These are phyloP conservation scores for Microplitis mediator DNA, from an alignment of 1,140 invertebrate genomes.

Conservation along the genomic window DNA sequence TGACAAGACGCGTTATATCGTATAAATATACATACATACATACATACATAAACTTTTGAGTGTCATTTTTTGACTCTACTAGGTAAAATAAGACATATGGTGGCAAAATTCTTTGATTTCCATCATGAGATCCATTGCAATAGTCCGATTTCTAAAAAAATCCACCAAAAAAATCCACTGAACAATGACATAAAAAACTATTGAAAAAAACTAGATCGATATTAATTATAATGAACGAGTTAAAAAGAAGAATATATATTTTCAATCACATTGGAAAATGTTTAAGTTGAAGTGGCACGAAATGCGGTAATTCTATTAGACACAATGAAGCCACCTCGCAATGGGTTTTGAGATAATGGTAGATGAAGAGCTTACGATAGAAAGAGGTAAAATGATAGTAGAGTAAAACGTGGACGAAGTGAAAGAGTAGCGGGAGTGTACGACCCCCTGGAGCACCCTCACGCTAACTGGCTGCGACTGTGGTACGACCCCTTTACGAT, in stretches of 20 bases:
- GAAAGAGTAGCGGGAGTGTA: slow-evolving; percentile 48
- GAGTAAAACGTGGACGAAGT: slow-evolving; percentile 27
- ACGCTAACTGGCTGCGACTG: slow-evolving; percentile 63
- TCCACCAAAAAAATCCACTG: too few relatives aligned
- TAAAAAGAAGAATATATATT: neutral
- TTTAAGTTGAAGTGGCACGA: slow-evolving; percentile 28
- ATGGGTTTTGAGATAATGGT: slow-evolving; percentile 54
- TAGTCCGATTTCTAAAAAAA: too few relatives aligned
- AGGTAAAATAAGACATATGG: too few relatives aligned
- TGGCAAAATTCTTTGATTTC: too few relatives aligned
- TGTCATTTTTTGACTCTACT: too few relatives aligned
- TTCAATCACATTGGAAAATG: neutral
- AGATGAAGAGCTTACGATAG: slow-evolving; percentile 8
- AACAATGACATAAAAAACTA: too few relatives aligned
- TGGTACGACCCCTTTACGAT: slow-evolving; percentile 60
- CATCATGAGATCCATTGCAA: too few relatives aligned
- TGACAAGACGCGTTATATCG: too few relatives aligned
- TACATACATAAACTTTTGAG: too few relatives aligned
- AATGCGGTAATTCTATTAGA: slow-evolving; percentile 59
- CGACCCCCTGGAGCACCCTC: slow-evolving; percentile 63
- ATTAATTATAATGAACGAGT: too few relatives aligned
- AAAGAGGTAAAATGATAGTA: slow-evolving; percentile 16
- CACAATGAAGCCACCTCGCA: slow-evolving; percentile 53
- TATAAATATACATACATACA: too few relatives aligned
- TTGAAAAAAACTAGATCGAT: too few relatives aligned